These are phyloP conservation scores for Neoscelio sp. DNA, from an alignment of 2,888 invertebrate species.

Conservation along the genomic window DNA sequence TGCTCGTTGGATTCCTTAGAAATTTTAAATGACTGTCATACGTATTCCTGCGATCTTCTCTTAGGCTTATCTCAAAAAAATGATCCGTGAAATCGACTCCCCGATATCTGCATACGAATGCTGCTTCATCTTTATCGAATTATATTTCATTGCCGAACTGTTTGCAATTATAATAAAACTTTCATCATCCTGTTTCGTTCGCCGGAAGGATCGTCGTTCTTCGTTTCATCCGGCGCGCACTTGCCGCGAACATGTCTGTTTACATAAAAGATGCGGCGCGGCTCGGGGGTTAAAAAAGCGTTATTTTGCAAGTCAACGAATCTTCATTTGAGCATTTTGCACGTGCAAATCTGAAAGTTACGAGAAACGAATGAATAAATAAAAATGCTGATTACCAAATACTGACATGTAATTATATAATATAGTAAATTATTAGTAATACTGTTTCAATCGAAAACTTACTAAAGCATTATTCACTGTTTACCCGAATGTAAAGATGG, in stretches of 20 bases:
- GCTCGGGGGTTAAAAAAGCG: neutral
- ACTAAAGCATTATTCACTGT: too few species aligned
- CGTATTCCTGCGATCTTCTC: too few species aligned
- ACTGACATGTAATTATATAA: too few species aligned
- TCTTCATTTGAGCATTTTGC: conserved; percentile 27
- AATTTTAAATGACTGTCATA: neutral
- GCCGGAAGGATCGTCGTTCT: too few species aligned
- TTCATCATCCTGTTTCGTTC: conserved; percentile 9
- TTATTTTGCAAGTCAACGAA: conserved; percentile 28
- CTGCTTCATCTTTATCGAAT: neutral
- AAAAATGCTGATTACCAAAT: too few species aligned
- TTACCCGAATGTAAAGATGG: too few species aligned
- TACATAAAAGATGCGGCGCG: conserved; percentile 5
- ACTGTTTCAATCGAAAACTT: too few species aligned
- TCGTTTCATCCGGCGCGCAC: neutral
- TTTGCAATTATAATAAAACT: conserved; percentile 9
- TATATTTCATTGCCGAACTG: too few species aligned
- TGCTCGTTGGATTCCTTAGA: neutral
- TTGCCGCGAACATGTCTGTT: neutral
- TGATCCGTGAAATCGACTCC: neutral
- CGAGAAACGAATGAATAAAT: conserved; percentile 44
- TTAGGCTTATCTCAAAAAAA: too few species aligned
- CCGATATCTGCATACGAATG: conserved; percentile 3
- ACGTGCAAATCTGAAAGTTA: conserved; percentile 38
- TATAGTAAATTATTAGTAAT: too few species aligned